Base-by-base conservation (phyloP, 2,113 vertebrate genomes). In the Paradoxurus hermaphroditus region DNA sequence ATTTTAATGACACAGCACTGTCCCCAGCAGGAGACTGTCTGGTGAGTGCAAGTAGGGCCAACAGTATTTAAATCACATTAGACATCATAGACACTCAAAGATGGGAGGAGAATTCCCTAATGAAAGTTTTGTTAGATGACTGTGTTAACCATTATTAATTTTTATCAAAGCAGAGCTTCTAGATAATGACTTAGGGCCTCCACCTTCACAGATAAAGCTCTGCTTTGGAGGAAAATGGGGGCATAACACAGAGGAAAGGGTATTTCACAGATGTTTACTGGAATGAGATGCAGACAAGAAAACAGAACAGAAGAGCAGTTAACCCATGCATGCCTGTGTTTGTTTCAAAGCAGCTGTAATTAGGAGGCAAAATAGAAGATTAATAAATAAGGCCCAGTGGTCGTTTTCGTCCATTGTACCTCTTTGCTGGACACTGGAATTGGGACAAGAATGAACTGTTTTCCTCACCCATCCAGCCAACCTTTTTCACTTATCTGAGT, bases 291-390 rank as follows among this genome's bases (percentile, higher is more conserved):
- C 46, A n/a, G 56, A 44, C 63, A 79, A 70, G 56, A 78, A 90
- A 86, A 63, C 0, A 72, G 15, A 65, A 49, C n/a, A 82, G 39
- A 15, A 59, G 84, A 59, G 34, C 44, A 41, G 15, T 85, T 92
- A 82, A 85, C 51, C 49, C 86, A 51, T 68, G 86, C 77, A 27
- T 73, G 36, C 39, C 90, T 93, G n/a, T 86, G 62, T 92, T 96
- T 92, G n/a, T 93, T 90, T 92, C 81, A 82, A 96, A 86, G 41
- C 65, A 49, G n/a, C 81, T 96, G 53, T 68, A 95, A 89, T 97
- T 88, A 97, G 77, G 90, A 92, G 59, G 49, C 49, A 90, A 93
- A 94, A 79, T n/a, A 93, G 67, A 96, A 93, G 44, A 96, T 96
- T 90, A 95, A 86, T 92, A 75, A 65, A 90, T 65, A 65, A 87